phyloP scores from a whole-genome alignment of 2,797 vertebrate species.

The Coregonus suidteri region DNA sequence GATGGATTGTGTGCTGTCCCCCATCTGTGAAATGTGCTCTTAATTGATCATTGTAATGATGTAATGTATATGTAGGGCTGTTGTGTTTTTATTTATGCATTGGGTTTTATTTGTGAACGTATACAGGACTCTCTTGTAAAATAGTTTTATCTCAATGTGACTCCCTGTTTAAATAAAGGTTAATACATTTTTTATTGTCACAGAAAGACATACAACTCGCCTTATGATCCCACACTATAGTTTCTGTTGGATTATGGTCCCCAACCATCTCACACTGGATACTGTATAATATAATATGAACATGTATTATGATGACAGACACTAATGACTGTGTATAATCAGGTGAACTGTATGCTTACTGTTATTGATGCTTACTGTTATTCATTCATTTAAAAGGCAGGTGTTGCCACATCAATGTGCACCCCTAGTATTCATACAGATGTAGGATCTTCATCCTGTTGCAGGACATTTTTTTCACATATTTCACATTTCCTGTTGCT shows the following conservation, averaged over 20 bases:
- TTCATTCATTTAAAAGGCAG: too few species aligned
- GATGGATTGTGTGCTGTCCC: conserved; percentile 70
- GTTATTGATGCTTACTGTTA: neutral
- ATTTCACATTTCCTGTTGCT: too few species aligned
- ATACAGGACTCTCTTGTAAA: too few species aligned
- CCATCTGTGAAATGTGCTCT: conserved; percentile 56
- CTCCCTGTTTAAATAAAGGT: neutral
- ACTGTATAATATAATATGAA: neutral
- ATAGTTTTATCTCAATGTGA: too few species aligned
- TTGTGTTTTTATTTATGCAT: too few species aligned
- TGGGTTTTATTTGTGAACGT: too few species aligned
- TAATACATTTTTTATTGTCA: conserved; percentile 3
- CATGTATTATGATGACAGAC: neutral
- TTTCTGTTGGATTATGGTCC: neutral
- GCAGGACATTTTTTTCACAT: too few species aligned
- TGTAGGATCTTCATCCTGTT: too few species aligned
- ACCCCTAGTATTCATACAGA: too few species aligned
- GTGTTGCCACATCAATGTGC: too few species aligned
- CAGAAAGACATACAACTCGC: conserved; percentile 44
- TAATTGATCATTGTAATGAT: conserved; percentile 74
- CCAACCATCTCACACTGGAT: neutral
- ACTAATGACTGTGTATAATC: neutral
- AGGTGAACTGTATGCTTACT: neutral
- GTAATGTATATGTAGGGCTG: neutral
- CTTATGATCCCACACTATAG: conserved; percentile 34